Evolutionary conservation across 2,888 invertebrate species (phyloP).

Genomic region (Polietes domitor): DNA sequence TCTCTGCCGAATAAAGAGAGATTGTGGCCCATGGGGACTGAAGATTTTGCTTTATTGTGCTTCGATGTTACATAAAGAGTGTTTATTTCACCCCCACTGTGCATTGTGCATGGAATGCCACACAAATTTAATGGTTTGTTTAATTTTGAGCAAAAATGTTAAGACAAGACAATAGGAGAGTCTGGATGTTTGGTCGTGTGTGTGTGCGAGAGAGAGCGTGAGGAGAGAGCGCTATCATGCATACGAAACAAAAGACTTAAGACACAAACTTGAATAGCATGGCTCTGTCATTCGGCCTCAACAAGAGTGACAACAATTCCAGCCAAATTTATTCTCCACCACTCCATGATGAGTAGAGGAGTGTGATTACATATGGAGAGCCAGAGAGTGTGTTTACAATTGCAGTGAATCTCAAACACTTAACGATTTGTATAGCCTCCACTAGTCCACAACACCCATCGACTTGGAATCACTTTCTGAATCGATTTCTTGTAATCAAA

Average conservation of each 20-base stretch:
- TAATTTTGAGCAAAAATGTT: background rate
- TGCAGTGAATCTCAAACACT: no score
- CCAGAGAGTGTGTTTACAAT: background rate
- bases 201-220: background rate
- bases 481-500: no score
- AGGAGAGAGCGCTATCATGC: background rate
- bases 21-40: background rate
- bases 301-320: background rate
- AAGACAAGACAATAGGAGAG: background rate
- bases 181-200: no score
- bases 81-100: constrained; percentile 47
- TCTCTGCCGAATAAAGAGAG: background rate
- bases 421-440: no score
- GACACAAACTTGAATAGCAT: constrained; percentile 50
- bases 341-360: constrained; percentile 31
- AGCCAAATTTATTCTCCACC: constrained; percentile 38
- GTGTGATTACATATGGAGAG: background rate
- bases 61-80: background rate
- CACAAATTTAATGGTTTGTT: constrained; percentile 19
- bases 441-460: no score
- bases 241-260: constrained; percentile 63
- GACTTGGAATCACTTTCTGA: no score
- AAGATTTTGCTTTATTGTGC: background rate
- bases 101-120: constrained; percentile 18
- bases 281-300: background rate